phyloP scores from a whole-genome alignment of 2,113 vertebrate species.

The Macquaria australasica region DNA sequence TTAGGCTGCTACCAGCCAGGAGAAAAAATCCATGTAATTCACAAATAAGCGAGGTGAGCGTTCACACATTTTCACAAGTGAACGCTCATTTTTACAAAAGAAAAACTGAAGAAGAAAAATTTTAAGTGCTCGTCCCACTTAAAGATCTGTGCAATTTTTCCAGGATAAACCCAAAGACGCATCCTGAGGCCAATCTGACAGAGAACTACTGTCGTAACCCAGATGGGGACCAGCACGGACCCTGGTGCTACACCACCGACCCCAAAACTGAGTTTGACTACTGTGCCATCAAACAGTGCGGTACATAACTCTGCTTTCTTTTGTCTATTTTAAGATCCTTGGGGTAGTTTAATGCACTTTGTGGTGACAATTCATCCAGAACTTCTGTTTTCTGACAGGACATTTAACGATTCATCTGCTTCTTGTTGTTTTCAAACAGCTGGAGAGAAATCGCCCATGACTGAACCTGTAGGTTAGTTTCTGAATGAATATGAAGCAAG shows the following conservation, averaged over 20 bases:
- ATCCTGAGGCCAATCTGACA: constrained; percentile 88
- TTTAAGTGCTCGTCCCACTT: neutral
- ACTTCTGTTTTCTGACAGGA: constrained; percentile 18
- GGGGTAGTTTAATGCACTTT: neutral
- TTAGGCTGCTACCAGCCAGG: neutral
- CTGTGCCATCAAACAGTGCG: constrained; percentile 92
- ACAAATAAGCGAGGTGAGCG: too few species aligned
- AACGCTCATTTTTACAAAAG: neutral
- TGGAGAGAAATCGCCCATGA: constrained; percentile 81
- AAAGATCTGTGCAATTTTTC: constrained; percentile 21
- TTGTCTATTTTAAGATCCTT: neutral
- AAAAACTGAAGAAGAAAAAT: neutral
- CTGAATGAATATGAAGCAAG: constrained; percentile 22
- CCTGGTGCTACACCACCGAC: constrained; percentile 97
- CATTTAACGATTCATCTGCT: constrained; percentile 43
- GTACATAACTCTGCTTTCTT: constrained; percentile 71
- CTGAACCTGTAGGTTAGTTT: constrained; percentile 78
- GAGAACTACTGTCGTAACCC: constrained; percentile 96
- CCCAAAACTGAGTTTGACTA: constrained; percentile 95
- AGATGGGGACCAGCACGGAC: constrained; percentile 92
- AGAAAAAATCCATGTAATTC: neutral
- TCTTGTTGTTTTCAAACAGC: constrained; percentile 76
- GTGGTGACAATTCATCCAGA: constrained; percentile 3
- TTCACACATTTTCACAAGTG: too few species aligned
- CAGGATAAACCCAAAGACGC: constrained; percentile 88